A percentile compares a stretch with the other conserved stretches of the same genome.
These are phyloP conservation scores for Mormyrus proboscirostris DNA, from an alignment of 2,797 vertebrate genomes.

Conservation along the genomic window DNA sequence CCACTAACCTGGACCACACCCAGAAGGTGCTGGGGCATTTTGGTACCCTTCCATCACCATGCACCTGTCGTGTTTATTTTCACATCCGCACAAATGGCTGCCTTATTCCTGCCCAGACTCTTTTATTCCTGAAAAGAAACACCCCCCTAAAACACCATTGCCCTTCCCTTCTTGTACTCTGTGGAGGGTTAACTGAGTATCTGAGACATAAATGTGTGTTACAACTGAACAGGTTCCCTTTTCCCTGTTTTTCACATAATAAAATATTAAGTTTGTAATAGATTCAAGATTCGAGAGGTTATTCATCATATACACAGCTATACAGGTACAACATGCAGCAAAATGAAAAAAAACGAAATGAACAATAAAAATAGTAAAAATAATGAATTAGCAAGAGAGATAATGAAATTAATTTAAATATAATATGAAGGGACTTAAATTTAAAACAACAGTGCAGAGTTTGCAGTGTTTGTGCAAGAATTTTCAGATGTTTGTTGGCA, in stretches of 20 bases:
- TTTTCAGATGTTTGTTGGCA: background rate
- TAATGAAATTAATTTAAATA: background rate
- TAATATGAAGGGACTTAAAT: background rate
- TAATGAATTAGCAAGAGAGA: background rate
- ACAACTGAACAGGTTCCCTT: background rate
- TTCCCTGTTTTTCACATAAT: background rate
- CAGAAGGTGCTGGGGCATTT: background rate
- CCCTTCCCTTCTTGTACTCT: background rate
- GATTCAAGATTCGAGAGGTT: background rate
- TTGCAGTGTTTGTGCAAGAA: background rate
- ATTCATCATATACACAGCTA: background rate
- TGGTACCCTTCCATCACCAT: background rate
- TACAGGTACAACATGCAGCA: background rate
- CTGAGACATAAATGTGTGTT: background rate
- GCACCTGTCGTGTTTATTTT: background rate
- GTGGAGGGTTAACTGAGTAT: background rate
- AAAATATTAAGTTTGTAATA: background rate
- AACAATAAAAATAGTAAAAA: background rate
- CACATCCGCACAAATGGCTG: background rate
- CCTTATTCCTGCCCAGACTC: background rate
- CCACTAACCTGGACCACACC: background rate
- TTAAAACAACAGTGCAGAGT: background rate
- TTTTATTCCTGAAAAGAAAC: background rate
- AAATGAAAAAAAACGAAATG: background rate
- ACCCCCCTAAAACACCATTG: background rate